Percentiles rank a stretch among this genome's conserved stretches.
Evolutionary conservation across 1,140 invertebrate genomes (phyloP).

Genomic region (Trichogramma pretiosum): DNA sequence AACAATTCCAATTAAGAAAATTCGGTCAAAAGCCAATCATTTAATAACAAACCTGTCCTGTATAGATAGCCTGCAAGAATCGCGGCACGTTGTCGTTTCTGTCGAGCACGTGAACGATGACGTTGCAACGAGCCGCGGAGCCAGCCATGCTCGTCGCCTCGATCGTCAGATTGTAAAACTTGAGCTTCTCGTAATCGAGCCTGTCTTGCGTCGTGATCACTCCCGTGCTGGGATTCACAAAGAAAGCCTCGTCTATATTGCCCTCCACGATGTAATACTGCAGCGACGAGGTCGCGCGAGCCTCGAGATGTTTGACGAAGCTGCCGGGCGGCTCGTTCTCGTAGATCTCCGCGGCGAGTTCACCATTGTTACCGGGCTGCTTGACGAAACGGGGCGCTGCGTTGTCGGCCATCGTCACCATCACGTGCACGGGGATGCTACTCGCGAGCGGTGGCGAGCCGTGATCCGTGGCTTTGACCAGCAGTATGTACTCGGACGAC

Average conservation of each 20-base stretch:
- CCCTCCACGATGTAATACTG: slow-evolving; percentile 76
- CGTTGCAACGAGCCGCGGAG: slow-evolving; percentile 55
- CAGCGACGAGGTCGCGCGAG: slow-evolving; percentile 67
- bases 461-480: slow-evolving; percentile 72
- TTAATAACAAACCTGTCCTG: slow-evolving; percentile 61
- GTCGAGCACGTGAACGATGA: slow-evolving; percentile 87
- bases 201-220: slow-evolving; percentile 63
- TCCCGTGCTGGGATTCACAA: slow-evolving; percentile 77
- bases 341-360: slow-evolving; percentile 68
- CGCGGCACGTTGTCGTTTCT: slow-evolving; percentile 92
- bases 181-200: slow-evolving; percentile 70
- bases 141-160: slow-evolving; percentile 78
- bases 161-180: slow-evolving; percentile 76
- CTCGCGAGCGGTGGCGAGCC: slow-evolving; percentile 65
- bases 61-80: slow-evolving; percentile 50
- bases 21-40: too few species aligned
- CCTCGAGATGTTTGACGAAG: slow-evolving; percentile 68
- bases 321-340: slow-evolving; percentile 75
- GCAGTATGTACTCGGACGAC: slow-evolving; percentile 70
- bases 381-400: slow-evolving; percentile 70
- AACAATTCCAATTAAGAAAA: too few species aligned
- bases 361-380: slow-evolving; percentile 45
- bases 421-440: slow-evolving; percentile 75
- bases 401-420: slow-evolving; percentile 81
- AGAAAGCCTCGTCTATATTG: slow-evolving; percentile 65